phyloP scores from a whole-genome alignment of 2,888 invertebrate species.

The Oligia fasciuncula region DNA sequence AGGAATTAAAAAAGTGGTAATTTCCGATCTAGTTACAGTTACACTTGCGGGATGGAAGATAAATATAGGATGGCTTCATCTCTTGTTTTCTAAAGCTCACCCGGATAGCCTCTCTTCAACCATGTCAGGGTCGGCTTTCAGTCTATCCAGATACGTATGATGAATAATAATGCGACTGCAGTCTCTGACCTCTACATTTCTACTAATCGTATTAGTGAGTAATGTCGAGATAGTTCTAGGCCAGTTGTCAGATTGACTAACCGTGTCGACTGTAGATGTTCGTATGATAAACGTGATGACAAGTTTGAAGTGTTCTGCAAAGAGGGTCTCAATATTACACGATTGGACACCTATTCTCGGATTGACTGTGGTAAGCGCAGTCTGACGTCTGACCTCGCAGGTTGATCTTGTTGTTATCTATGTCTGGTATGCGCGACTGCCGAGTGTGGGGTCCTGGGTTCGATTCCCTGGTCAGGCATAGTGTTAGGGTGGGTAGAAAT shows the following conservation, averaged over 20 bases:
- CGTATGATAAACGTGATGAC: no score
- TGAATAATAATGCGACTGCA: conserved; percentile 19
- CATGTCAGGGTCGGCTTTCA: conserved; percentile 13
- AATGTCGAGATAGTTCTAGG: background rate
- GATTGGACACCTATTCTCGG: no score
- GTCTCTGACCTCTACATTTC: background rate
- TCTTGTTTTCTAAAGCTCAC: background rate
- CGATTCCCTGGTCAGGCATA: background rate
- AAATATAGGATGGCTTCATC: conserved; percentile 7
- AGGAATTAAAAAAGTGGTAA: conserved; percentile 31
- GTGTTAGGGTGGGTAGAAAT: background rate
- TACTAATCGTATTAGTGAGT: background rate
- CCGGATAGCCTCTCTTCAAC: background rate
- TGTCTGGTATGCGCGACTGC: background rate
- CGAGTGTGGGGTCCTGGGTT: background rate
- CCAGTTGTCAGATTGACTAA: background rate
- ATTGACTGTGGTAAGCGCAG: no score
- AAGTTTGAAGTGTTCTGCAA: no score
- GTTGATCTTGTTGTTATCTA: background rate
- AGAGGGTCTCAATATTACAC: no score
- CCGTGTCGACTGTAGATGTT: background rate
- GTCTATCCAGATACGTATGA: conserved; percentile 11
- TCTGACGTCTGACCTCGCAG: no score
- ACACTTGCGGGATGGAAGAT: conserved; percentile 12
- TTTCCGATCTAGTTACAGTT: conserved; percentile 9